These are phyloP conservation scores for Porites cylindrica DNA, from an alignment of 92 coral and sea anemone species.

Conservation along the genomic window DNA sequence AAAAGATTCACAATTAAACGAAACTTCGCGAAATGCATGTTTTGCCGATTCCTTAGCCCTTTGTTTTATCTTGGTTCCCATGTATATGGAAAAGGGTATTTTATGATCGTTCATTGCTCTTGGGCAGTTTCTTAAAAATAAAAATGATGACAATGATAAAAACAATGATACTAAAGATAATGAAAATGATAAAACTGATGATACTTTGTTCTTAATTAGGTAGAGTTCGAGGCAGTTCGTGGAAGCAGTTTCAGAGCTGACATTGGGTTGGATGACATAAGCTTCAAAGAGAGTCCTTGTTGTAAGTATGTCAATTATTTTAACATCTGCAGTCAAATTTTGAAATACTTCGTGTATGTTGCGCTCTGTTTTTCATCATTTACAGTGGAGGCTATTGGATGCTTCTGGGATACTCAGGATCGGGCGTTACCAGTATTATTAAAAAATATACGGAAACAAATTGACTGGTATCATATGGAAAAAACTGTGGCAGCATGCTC, in stretches of 20 bases:
- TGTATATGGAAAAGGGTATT: too few species aligned
- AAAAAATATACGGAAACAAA: slow-evolving; percentile 49
- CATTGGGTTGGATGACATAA: slow-evolving; percentile 78
- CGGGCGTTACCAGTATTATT: slow-evolving; percentile 47
- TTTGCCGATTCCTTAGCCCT: too few species aligned
- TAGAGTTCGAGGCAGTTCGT: slow-evolving; percentile 77
- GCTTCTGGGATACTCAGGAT: slow-evolving; percentile 35
- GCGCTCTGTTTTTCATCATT: background rate
- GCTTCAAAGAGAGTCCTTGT: slow-evolving; percentile 64
- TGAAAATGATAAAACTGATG: too few species aligned
- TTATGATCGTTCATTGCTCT: too few species aligned
- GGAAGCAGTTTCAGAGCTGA: slow-evolving; percentile 66
- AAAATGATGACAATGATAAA: too few species aligned
- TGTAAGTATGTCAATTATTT: slow-evolving; percentile 15
- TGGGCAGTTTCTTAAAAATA: too few species aligned
- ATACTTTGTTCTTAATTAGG: slow-evolving; percentile 23
- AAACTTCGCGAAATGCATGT: too few species aligned
- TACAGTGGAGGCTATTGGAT: slow-evolving; percentile 76
- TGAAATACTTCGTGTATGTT: too few species aligned
- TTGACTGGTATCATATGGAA: slow-evolving; percentile 77
- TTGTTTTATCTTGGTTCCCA: too few species aligned
- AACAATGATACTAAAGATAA: too few species aligned
- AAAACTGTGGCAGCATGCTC: slow-evolving; percentile 64
- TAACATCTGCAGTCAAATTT: background rate
- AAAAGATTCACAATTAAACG: too few species aligned